Conservation (phyloP, 1,140 invertebrate genomes). For the Drosophila setifemur region DNA sequence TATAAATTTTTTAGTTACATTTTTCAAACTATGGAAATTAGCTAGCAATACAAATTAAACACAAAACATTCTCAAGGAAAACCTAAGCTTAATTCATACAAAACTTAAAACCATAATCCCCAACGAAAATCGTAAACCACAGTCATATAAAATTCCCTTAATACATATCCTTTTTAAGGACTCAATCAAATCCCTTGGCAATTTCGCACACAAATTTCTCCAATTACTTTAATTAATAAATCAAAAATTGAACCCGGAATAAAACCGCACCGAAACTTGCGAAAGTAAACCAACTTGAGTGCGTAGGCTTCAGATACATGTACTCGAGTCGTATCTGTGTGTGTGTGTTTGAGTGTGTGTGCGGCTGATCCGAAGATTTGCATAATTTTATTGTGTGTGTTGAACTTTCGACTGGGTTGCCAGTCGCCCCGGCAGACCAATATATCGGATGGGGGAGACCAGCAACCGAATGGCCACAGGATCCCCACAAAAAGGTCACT, state of each 20-base stretch:
- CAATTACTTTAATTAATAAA: slow-evolving; percentile 54
- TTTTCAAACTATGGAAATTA: too few relatives aligned
- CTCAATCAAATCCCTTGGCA: neutral
- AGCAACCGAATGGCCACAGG: slow-evolving; percentile 9
- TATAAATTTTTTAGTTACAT: too few relatives aligned
- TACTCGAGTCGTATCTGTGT: neutral
- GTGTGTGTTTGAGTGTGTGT: neutral
- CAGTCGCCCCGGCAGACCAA: slow-evolving; percentile 26
- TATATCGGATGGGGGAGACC: slow-evolving; percentile 3
- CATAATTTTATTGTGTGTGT: slow-evolving; percentile 77
- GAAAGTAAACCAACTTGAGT: slow-evolving; percentile 1
- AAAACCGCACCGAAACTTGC: slow-evolving; percentile 33
- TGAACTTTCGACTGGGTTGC: slow-evolving; percentile 53
- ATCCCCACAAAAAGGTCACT: slow-evolving; percentile 72
- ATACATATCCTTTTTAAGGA: neutral
- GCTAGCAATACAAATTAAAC: too few relatives aligned
- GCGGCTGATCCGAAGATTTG: slow-evolving; percentile 64
- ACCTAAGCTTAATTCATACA: too few relatives aligned
- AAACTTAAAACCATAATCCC: too few relatives aligned
- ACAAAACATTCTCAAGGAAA: too few relatives aligned
- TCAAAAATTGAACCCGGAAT: slow-evolving; percentile 35
- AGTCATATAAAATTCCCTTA: neutral
- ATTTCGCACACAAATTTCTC: neutral
- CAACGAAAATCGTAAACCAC: neutral
- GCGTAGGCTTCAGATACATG: slow-evolving; percentile 4